A percentile compares a stretch with the other conserved stretches of the same genome.
phyloP scores from a whole-genome alignment of 2,113 vertebrate species.

The Shinisaurus crocodilurus region DNA sequence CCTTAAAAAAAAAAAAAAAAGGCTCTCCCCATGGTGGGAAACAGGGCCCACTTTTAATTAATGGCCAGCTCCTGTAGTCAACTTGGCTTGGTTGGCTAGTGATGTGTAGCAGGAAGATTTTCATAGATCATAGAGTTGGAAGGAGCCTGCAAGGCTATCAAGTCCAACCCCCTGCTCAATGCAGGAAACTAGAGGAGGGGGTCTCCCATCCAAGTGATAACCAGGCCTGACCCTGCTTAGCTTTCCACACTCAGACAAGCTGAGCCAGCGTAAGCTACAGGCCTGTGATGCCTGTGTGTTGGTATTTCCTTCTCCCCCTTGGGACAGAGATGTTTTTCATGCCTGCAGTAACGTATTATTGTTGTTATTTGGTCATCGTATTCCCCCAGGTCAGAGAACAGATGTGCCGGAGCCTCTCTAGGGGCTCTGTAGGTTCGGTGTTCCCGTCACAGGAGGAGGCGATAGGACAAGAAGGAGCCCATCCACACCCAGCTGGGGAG shows the following conservation, averaged over 20 bases:
- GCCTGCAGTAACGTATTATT: neutral
- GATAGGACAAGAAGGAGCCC: slow-evolving; percentile 74
- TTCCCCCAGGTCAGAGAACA: slow-evolving; percentile 73
- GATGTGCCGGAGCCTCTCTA: slow-evolving; percentile 60
- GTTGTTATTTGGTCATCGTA: neutral
- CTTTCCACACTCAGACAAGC: too few relatives aligned
- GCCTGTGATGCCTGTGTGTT: too few relatives aligned
- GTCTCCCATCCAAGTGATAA: too few relatives aligned
- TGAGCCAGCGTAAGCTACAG: too few relatives aligned
- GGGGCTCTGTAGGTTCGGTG: slow-evolving; percentile 74
- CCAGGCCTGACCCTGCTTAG: too few relatives aligned
- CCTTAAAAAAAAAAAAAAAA: neutral
- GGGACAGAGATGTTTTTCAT: neutral
- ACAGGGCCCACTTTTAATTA: neutral
- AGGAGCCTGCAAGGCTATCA: too few relatives aligned
- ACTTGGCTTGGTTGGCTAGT: neutral
- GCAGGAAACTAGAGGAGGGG: too few relatives aligned
- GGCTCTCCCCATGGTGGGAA: neutral
- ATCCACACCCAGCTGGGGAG: slow-evolving; percentile 65
- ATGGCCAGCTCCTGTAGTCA: neutral
- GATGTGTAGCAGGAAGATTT: fast-evolving
- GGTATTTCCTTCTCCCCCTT: too few relatives aligned
- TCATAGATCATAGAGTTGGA: too few relatives aligned
- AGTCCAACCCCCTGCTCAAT: too few relatives aligned
- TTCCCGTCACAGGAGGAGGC: slow-evolving; percentile 87